These are phyloP conservation scores for Copidosoma aretas DNA, from an alignment of 2,888 invertebrate species.

Conservation along the genomic window DNA sequence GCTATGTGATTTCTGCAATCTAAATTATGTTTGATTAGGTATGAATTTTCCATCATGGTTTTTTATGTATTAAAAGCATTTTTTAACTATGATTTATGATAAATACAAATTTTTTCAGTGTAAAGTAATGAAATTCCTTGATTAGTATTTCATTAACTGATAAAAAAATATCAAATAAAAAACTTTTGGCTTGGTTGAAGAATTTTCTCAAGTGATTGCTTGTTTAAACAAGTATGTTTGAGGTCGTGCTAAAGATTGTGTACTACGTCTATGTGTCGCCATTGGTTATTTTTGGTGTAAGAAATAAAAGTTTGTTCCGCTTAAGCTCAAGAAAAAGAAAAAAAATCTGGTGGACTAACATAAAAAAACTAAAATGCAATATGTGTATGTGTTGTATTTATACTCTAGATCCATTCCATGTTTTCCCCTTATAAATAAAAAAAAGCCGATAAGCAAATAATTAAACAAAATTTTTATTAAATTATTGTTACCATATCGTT, in stretches of 20 bases:
- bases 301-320: conserved; percentile 48
- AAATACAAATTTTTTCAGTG: background rate
- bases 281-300: conserved; percentile 56
- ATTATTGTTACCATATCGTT: conserved; percentile 38
- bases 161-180: background rate
- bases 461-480: conserved; percentile 12
- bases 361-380: conserved; percentile 54
- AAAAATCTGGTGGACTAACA: conserved; percentile 46
- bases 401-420: background rate
- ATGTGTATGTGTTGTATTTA: conserved; percentile 49
- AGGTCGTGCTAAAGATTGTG: conserved; percentile 43
- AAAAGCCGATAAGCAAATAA: conserved; percentile 8
- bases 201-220: conserved; percentile 12
- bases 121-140: conserved; percentile 12
- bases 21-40: background rate
- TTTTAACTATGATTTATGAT: background rate
- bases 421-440: conserved; percentile 2
- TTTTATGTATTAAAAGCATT: background rate
- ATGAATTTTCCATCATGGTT: background rate
- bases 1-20: conserved; percentile 30
- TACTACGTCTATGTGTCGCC: conserved; percentile 53
- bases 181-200: background rate
- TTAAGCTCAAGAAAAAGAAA: conserved; percentile 45
- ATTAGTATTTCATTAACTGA: background rate
- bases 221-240: conserved; percentile 24